phyloP scores from a whole-genome alignment of 2,888 invertebrate species.

The Chrysodeixis includens region DNA sequence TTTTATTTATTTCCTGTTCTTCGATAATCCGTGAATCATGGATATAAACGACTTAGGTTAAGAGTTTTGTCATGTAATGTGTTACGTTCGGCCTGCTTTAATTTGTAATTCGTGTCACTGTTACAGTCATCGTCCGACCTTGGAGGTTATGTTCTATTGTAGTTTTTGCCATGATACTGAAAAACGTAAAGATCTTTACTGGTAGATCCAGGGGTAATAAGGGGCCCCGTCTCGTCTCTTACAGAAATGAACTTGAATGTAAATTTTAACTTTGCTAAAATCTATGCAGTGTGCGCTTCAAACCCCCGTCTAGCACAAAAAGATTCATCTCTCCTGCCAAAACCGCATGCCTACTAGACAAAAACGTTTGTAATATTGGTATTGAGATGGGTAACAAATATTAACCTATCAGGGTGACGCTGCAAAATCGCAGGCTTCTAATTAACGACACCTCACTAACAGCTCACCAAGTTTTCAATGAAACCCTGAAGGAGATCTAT shows the following conservation, averaged over 20 bases:
- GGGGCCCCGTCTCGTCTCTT: too few species aligned
- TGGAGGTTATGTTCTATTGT: neutral
- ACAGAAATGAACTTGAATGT: too few species aligned
- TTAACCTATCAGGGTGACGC: neutral
- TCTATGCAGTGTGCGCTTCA: too few species aligned
- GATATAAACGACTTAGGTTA: neutral
- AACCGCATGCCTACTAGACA: too few species aligned
- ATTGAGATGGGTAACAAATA: neutral
- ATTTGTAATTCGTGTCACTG: conserved; percentile 1
- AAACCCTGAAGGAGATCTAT: neutral
- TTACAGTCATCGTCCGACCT: conserved; percentile 2
- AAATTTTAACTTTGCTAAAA: too few species aligned
- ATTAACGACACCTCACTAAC: conserved; percentile 29
- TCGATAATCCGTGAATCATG: conserved; percentile 4
- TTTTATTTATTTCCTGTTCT: neutral
- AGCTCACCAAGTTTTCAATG: neutral
- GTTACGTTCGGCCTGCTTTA: neutral
- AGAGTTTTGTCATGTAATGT: neutral
- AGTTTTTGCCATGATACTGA: neutral
- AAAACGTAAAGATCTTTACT: too few species aligned
- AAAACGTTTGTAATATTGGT: too few species aligned
- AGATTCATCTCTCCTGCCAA: too few species aligned
- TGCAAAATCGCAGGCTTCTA: neutral
- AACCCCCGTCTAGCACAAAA: too few species aligned
- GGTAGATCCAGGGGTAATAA: too few species aligned